Base-by-base conservation (phyloP, 2,888 invertebrate genomes). In the Carterocephalus palaemon region DNA sequence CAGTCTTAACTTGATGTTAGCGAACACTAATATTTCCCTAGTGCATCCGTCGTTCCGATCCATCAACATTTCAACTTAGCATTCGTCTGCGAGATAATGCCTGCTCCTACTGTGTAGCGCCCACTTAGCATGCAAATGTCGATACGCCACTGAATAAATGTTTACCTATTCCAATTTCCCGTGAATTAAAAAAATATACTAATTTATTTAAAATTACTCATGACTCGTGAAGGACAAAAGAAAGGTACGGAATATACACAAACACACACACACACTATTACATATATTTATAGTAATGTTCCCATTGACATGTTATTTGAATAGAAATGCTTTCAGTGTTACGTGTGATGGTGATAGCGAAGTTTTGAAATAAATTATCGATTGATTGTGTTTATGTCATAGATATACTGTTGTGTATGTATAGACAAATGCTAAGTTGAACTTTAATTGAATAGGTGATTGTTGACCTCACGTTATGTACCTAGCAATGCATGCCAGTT, bases 171-270 rank as follows among this genome's bases (percentile, higher is more conserved):
- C 4, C 15, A 16, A 16, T 16, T 8, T 16, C 26, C 12, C 3
- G 8, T 41, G 33, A 28, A 26, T 42, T 10, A 43, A 20, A n/a
- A n/a, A n/a, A n/a, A n/a, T n/a, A 42, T 42, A 34, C 12, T 43
- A 34, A 43, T 43, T 43, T 43, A 36, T 42, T 34, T 34, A 42
- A n/a, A 41, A 42, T 34, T 9, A 42, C 7, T 34, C 42, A 8
- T 34, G n/a, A 42, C 42, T 42, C 42, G n/a, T 13, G 19, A 42
- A 42, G 42, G 42, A 42, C 42, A 42, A 42, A 42, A 42, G 42
- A 42, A 42, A 42, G 42, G 42, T 42, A 42, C 42, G 42, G 42
- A 42, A 15, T 15, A 42, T 12, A 33, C n/a, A 26, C 32, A 32
- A 12, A 19, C 12, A 19, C 33, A 42, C 20, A 42, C 12, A n/a